phyloP scores from a whole-genome alignment of 2,888 invertebrate genomes.

The Galerucella nymphaeae region DNA sequence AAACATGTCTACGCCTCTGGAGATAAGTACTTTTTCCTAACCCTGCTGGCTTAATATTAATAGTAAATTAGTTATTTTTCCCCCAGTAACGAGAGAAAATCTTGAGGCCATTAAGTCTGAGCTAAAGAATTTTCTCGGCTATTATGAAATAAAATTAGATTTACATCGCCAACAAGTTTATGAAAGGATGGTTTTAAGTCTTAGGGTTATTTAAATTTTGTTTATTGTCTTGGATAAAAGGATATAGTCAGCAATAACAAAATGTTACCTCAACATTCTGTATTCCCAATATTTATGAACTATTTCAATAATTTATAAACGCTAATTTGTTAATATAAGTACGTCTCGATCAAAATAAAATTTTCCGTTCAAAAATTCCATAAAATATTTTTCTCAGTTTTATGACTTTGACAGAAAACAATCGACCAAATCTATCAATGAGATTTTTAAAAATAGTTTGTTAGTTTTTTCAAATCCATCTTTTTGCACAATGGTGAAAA shows the following conservation, averaged over 20 bases:
- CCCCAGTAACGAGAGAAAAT: slow-evolving; percentile 23
- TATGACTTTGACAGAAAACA: too few species aligned
- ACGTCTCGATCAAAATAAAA: too few species aligned
- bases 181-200: slow-evolving; percentile 27
- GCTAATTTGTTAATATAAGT: too few species aligned
- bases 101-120: slow-evolving; percentile 29
- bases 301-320: too few species aligned
- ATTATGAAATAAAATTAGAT: slow-evolving; percentile 33
- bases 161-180: slow-evolving; percentile 29
- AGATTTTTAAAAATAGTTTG: too few species aligned
- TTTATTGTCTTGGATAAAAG: slow-evolving; percentile 29
- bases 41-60: slow-evolving; percentile 26
- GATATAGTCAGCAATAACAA: slow-evolving; percentile 3
- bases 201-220: slow-evolving; percentile 29
- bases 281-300: too few species aligned
- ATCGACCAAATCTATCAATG: too few species aligned
- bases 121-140: slow-evolving; percentile 30
- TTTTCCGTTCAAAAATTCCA: too few species aligned
- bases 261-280: too few species aligned
- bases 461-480: too few species aligned
- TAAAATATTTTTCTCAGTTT: too few species aligned
- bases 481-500: too few species aligned
- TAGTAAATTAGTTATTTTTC: slow-evolving; percentile 30
- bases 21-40: slow-evolving; percentile 14
- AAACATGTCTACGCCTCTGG: neutral